Base-by-base conservation (phyloP, 2,888 invertebrate species). In the Eremobia ochroleuca region DNA sequence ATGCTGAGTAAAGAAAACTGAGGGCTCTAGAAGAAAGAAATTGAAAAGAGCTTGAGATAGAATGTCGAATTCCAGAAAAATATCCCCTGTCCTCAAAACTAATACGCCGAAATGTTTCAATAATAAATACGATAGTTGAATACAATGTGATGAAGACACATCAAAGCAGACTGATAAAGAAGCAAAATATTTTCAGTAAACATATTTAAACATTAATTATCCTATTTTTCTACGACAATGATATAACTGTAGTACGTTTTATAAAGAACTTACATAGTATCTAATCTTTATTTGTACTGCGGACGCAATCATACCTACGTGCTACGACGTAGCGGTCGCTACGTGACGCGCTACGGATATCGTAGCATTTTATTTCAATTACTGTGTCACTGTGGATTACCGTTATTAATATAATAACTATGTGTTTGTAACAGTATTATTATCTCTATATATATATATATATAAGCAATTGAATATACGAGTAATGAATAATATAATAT, bases 311-410 rank as follows among this genome's bases (percentile, higher is more conserved):
- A 82, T 83, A 81, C 59, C 85, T 88, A 90, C 88, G 91, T 91
- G 91, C 92, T 92, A 92, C 92, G 90, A 40, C 87, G 92, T 91
- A 92, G 92, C 90, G 81, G 87, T 85, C 59, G 84, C 89, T 92
- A 92, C 92, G 90, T 83, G 86, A 87, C 82, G 76, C 79, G 82
- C 86, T 89, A 89, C 89, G 85, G 82, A 82, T 69, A 67, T 78
- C 77, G 86, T 86, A 81, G 85, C 82, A 58, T 87, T 87, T 89
- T 82, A 86, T 88, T 83, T 79, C 77, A 65, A 77, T 81, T 81
- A 86, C 64, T 67, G 65, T 75, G 68, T 70, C 40, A 71, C 67
- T 69, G 64, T 85, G 67, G 68, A 86, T 87, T 77, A 76, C 66
- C 46, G 59, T 64, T 72, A 66, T 72, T 84, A 76, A 67, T 76